Evolutionary conservation across 2,888 invertebrate species (phyloP).

Genomic region (Drosophila limbata): DNA sequence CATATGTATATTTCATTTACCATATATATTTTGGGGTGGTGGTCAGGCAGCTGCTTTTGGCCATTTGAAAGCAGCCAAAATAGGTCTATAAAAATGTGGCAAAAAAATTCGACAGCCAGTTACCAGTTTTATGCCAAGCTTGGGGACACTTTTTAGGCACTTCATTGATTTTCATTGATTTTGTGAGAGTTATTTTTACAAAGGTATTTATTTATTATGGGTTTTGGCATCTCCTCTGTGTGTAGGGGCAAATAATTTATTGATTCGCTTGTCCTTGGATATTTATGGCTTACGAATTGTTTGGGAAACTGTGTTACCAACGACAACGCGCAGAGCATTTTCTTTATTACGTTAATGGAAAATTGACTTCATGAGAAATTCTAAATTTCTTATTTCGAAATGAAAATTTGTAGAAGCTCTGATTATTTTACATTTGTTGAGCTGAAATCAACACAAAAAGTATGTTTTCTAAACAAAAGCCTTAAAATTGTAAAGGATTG

Average conservation of each 20-base stretch:
- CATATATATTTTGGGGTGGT: conserved; percentile 9
- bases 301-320: conserved; percentile 2
- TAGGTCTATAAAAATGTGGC: conserved; percentile 36
- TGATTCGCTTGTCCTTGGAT: conserved; percentile 48
- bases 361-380: neutral
- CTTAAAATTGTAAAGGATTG: neutral
- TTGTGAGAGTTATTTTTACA: conserved; percentile 70
- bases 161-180: conserved; percentile 77
- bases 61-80: conserved; percentile 31
- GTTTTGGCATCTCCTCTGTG: conserved; percentile 15
- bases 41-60: conserved; percentile 36
- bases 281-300: conserved; percentile 30
- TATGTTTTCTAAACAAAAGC: too few species aligned
- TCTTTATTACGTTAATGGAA: neutral
- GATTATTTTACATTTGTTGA: neutral
- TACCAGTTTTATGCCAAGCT: neutral
- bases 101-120: conserved; percentile 17
- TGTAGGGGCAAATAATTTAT: conserved; percentile 47
- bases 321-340: neutral
- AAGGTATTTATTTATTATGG: conserved; percentile 29
- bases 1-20: neutral
- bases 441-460: neutral
- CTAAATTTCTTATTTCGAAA: neutral
- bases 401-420: neutral
- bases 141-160: conserved; percentile 48